Evolutionary conservation across 2,797 vertebrate species (phyloP).

Genomic region (Clarias laeviceps): DNA sequence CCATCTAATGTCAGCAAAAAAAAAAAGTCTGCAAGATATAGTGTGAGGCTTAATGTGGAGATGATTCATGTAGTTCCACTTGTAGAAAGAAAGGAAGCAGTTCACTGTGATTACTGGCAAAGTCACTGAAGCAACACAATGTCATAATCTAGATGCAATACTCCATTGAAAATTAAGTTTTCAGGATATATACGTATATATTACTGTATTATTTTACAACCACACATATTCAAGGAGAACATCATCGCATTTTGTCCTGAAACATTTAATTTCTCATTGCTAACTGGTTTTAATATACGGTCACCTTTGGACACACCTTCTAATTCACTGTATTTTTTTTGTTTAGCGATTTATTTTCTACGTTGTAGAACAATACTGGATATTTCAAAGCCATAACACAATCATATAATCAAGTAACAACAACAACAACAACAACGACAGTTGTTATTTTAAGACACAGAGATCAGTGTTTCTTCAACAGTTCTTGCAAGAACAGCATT

Average conservation of each 20-base stretch:
- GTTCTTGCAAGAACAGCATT: no score
- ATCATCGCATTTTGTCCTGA: background rate
- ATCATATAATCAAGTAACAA: no score
- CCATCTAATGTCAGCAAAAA: background rate
- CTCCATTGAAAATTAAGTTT: background rate
- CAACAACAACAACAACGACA: no score
- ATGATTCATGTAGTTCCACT: background rate
- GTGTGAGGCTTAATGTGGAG: background rate
- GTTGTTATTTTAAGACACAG: no score
- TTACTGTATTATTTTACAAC: background rate
- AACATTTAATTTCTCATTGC: background rate
- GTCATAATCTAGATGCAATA: background rate
- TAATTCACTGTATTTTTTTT: no score
- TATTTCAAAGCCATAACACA: no score
- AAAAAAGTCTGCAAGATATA: background rate
- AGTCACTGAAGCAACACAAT: background rate
- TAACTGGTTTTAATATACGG: background rate
- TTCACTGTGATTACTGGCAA: background rate
- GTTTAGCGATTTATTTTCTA: no score
- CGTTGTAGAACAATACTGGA: no score
- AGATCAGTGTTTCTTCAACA: no score
- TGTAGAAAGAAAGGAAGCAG: background rate
- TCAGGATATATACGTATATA: background rate
- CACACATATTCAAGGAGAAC: background rate
- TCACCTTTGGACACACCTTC: no score